Conservation (phyloP, 2,888 invertebrate genomes). For the Harmothoe impar region DNA sequence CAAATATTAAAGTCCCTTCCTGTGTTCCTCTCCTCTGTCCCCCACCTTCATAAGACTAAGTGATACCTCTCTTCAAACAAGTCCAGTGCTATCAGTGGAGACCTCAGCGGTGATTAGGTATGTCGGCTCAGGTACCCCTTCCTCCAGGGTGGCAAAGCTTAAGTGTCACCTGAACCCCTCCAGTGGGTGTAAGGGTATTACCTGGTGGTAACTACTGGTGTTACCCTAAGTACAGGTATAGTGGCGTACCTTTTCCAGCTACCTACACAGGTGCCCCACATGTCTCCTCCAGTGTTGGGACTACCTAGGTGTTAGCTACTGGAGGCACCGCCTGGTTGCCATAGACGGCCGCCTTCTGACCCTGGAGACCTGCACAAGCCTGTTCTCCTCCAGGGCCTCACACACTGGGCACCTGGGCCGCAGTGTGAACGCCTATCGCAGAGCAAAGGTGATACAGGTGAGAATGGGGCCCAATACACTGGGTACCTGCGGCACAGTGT, state of each 20-base stretch:
- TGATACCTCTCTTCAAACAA: too few relatives aligned
- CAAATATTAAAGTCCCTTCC: not conserved
- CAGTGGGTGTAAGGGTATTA: too few relatives aligned
- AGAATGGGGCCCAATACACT: not conserved
- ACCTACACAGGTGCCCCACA: not conserved
- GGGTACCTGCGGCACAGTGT: not conserved
- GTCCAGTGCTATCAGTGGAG: too few relatives aligned
- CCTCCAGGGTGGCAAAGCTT: too few relatives aligned
- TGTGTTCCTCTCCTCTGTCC: not conserved
- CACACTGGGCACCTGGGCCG: not conserved
- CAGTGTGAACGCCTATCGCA: not conserved
- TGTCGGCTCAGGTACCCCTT: too few relatives aligned
- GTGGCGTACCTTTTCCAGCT: too few relatives aligned
- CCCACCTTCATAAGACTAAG: too few relatives aligned
- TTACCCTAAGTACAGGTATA: too few relatives aligned
- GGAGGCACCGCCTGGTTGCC: slow-evolving; percentile 1
- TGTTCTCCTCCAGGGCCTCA: not conserved
- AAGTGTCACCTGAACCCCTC: too few relatives aligned
- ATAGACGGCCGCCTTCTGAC: not conserved
- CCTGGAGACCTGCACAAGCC: not conserved
- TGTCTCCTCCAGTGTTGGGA: not conserved
- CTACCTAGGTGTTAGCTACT: not conserved
- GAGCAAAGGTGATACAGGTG: not conserved
- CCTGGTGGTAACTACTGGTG: too few relatives aligned
- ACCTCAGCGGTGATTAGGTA: too few relatives aligned